Base-by-base conservation (phyloP, 2,113 vertebrate species). In the Dasyornis broadbenti region DNA sequence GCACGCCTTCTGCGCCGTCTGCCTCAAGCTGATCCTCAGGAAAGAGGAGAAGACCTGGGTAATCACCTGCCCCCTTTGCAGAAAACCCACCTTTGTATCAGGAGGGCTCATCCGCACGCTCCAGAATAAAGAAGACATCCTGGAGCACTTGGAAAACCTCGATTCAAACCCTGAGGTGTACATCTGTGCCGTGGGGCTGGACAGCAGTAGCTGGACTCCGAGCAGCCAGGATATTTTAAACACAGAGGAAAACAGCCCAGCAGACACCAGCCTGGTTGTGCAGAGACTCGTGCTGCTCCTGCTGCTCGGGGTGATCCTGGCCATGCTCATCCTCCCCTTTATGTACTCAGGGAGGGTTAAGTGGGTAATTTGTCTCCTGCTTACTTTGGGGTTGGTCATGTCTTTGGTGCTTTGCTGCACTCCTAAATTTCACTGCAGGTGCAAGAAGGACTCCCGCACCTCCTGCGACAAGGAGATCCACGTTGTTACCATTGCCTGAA, bases 71-170 rank as follows among this genome's bases (percentile, higher is more conserved):
- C 98, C 98, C 0, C 94, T 98, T 22, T 98, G 98, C 94, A 96
- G 98, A 63, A 96, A 96, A 24, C 59, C 79, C 94, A 98, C 98
- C 1, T 6, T 37, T 0, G 97, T 98, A 20, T 96, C 97, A 1
- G 98, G 97, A 30, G 98, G 98, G 22, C 97, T 98, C 44, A 93
- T 98, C 90, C 95, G 98, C 80, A 97, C 94, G 0, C 97, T 98
- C 26, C 96, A 54, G 1, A 66, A 97, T 31, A 97, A 97, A 85
- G 95, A 97, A 9, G 93, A 90, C 0, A 18, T 97, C 53, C 44
- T 96, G 94, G 76, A 77, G 13, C 82, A 4, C 52, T 39, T 97
- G 90, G 87, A 91, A 53, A 52, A 11, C 53, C 89, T 53, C 0
- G 16, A 60, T 13, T 26, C 40, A 1, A 63, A 45, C 8, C 21